A percentile compares a stretch with the other conserved stretches of the same genome.
These are phyloP conservation scores for Lasiommata megera DNA, from an alignment of 2,888 invertebrate species.

Conservation along the genomic window DNA sequence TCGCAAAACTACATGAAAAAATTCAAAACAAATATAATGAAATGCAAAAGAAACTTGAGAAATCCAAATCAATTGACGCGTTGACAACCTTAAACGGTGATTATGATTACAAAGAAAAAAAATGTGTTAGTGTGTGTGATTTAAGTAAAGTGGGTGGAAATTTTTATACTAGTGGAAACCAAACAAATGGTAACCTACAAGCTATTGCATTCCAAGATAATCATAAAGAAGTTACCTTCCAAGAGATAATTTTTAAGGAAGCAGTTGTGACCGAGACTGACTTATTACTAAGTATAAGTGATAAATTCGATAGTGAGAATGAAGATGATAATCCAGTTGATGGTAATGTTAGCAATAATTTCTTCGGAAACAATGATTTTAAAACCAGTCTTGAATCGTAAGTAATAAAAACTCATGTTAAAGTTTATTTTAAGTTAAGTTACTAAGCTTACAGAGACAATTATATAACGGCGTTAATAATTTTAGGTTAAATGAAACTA, in stretches of 20 bases:
- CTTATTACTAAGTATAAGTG: conserved; percentile 36
- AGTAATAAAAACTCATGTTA: conserved; percentile 41
- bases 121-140: conserved; percentile 43
- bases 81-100: conserved; percentile 48
- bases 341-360: conserved; percentile 33
- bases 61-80: conserved; percentile 63
- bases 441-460: too few relatives aligned
- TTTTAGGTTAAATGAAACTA: conserved; percentile 54
- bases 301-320: conserved; percentile 41
- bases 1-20: conserved; percentile 57
- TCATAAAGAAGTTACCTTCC: conserved; percentile 40
- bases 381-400: conserved; percentile 64
- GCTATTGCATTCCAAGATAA: conserved; percentile 43
- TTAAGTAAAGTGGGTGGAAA: conserved; percentile 39
- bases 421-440: not conserved
- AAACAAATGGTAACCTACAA: conserved; percentile 23
- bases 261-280: conserved; percentile 44
- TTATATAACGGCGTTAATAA: not conserved
- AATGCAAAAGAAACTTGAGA: conserved; percentile 65
- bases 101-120: conserved; percentile 41
- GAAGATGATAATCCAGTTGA: conserved; percentile 30
- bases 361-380: conserved; percentile 44
- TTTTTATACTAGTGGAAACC: conserved; percentile 3
- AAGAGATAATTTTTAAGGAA: conserved; percentile 46
- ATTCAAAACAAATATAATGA: conserved; percentile 65